These are phyloP conservation scores for Lerista edwardsae DNA, from an alignment of 2,797 vertebrate species.

Conservation along the genomic window DNA sequence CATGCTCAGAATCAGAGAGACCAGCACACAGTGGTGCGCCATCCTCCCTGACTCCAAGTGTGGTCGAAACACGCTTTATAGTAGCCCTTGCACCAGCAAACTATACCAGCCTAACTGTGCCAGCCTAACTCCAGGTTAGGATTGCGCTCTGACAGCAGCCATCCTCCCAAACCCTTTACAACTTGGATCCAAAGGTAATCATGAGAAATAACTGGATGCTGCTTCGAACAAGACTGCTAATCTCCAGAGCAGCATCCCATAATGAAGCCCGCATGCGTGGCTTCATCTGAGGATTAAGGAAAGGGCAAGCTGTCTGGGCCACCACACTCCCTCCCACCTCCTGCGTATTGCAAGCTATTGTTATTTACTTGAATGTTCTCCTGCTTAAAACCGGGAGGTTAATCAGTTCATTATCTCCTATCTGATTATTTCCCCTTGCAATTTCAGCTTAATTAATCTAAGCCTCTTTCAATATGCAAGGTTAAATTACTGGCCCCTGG, in stretches of 20 bases:
- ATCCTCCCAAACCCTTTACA: too few relatives aligned
- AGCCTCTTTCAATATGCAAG: constrained; percentile 1
- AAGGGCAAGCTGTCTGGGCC: neutral
- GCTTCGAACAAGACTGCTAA: neutral
- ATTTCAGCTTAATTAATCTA: constrained; percentile 40
- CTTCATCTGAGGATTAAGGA: constrained; percentile 58
- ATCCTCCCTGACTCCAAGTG: too few relatives aligned
- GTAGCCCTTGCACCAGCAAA: too few relatives aligned
- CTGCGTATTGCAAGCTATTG: constrained; percentile 24
- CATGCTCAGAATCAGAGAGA: too few relatives aligned
- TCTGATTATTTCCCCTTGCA: constrained; percentile 17
- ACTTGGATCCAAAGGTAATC: too few relatives aligned
- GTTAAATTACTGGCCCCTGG: constrained; percentile 24
- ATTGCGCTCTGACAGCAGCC: too few relatives aligned
- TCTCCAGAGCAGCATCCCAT: constrained; percentile 33
- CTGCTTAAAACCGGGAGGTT: constrained; percentile 39
- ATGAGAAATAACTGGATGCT: neutral
- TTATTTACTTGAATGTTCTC: constrained; percentile 27
- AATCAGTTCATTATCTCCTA: constrained; percentile 38
- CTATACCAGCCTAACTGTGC: too few relatives aligned
- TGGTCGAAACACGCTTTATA: too few relatives aligned
- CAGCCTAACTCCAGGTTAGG: too few relatives aligned
- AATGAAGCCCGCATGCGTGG: constrained; percentile 34
- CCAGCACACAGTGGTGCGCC: too few relatives aligned
- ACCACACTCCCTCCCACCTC: neutral